phyloP scores from a whole-genome alignment of 2,797 vertebrate species.

The Sebastes minor region DNA sequence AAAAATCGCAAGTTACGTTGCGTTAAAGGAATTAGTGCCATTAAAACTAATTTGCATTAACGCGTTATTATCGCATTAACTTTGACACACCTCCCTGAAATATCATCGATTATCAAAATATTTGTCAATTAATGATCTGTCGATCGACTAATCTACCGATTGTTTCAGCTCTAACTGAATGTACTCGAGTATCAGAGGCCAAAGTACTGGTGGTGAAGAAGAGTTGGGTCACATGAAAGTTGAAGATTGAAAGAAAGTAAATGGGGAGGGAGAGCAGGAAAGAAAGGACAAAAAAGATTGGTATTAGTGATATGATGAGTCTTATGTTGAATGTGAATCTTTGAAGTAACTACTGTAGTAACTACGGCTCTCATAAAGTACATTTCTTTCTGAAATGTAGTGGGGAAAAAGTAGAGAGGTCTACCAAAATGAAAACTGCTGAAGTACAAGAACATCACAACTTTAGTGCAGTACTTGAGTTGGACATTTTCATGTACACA shows the following conservation, averaged over 20 bases:
- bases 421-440: not conserved
- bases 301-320: not conserved
- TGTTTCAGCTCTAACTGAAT: not conserved
- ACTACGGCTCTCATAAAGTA: not conserved
- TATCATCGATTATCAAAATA: not conserved
- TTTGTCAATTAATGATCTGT: not conserved
- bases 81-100: too few relatives aligned
- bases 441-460: not conserved
- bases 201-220: not conserved
- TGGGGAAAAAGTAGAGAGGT: not conserved
- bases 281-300: not conserved
- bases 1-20: too few relatives aligned
- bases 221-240: not conserved
- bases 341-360: not conserved
- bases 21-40: too few relatives aligned
- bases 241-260: not conserved
- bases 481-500: not conserved
- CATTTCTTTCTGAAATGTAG: not conserved
- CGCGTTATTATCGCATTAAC: too few relatives aligned
- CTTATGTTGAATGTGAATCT: not conserved
- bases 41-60: too few relatives aligned
- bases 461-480: not conserved
- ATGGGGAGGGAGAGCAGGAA: not conserved
- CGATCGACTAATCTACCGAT: too few relatives aligned
- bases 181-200: not conserved